phyloP scores from a whole-genome alignment of 2,888 invertebrate species.

The Drosophila monieri region DNA sequence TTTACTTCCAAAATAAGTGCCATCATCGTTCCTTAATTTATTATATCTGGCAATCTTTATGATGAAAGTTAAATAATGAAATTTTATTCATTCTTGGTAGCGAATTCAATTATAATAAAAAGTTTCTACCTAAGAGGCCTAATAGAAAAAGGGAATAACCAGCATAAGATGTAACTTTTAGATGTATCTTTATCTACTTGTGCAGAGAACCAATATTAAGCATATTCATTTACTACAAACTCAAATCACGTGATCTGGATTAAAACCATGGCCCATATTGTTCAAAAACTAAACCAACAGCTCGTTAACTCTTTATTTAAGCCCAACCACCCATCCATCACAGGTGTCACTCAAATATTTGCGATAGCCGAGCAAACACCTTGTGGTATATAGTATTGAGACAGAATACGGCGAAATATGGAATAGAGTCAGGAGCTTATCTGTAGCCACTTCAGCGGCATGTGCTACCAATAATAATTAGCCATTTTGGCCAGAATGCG shows the following conservation, averaged over 20 bases:
- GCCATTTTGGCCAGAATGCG: conserved; percentile 39
- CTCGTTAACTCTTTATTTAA: conserved; percentile 1
- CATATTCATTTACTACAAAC: too few relatives aligned
- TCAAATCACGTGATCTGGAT: background rate
- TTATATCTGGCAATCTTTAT: background rate
- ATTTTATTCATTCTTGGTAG: background rate
- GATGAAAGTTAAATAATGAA: background rate
- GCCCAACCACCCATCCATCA: conserved; percentile 28
- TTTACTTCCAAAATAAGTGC: conserved; percentile 24
- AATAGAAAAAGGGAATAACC: too few relatives aligned
- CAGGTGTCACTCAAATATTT: conserved; percentile 36
- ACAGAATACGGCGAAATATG: conserved; percentile 11
- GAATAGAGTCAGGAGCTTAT: conserved; percentile 48
- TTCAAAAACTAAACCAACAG: background rate
- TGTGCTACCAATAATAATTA: conserved; percentile 73
- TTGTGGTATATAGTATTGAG: conserved; percentile 2
- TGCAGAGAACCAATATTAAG: too few relatives aligned
- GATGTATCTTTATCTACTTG: too few relatives aligned
- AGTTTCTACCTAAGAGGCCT: background rate
- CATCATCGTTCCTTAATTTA: conserved; percentile 9
- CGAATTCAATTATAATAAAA: background rate
- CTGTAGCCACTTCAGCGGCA: conserved; percentile 46
- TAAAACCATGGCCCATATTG: background rate
- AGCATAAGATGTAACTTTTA: too few relatives aligned
- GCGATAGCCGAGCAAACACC: conserved; percentile 17